Evolutionary conservation across 1,140 invertebrate species (phyloP), one percentile per base, ranked within the genome.

Genomic region (Microplitis mediator): DNA sequence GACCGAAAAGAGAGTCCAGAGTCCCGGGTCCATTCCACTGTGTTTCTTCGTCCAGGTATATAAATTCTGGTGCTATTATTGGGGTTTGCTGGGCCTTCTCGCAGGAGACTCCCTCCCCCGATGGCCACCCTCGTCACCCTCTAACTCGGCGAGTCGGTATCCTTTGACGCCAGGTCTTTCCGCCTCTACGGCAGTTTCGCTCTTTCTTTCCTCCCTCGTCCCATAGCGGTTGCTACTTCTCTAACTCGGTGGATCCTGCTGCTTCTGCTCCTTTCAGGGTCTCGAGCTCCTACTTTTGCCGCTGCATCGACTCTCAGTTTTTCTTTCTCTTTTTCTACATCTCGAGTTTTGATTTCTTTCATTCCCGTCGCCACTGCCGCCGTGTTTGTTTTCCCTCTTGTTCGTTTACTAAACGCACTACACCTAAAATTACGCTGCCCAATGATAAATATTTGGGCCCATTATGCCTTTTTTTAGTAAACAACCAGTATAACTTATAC

Each of bases 61-160:
- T 86, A 87, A 87, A 87, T 86, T 86, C 84, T 86, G 84, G 79
- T 82, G 84, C 84, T 86, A 86, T 86, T 87, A 86, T 86, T 86
- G 84, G 83, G 83, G 81, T 84, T 85, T 83, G 81, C 6, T 45
- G 39, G 84, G 84, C 76, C 79, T 82, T 85, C 84, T 83, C 78
- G 80, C 82, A 81, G 79, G 79, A 78, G 69, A 9, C 39, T 11
- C 39, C 11, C 39, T 11, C 39, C 39, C 39, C 39, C 11, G 4
- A 11, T 45, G 39, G 39, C 11, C 39, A 11, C 39, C 39, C 39
- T 45, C 39, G 8, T 45, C 39, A 45, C 80, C 76, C 80, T 78
- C 75, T 75, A 77, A 67, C 66, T 69, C 73, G 69, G 73, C 70
- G 50, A 66, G 74, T 63, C 61, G 67, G 69, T 63, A 23, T 73